Evolutionary conservation across 2,888 invertebrate species (phyloP).

Genomic region (Doris montereyensis): DNA sequence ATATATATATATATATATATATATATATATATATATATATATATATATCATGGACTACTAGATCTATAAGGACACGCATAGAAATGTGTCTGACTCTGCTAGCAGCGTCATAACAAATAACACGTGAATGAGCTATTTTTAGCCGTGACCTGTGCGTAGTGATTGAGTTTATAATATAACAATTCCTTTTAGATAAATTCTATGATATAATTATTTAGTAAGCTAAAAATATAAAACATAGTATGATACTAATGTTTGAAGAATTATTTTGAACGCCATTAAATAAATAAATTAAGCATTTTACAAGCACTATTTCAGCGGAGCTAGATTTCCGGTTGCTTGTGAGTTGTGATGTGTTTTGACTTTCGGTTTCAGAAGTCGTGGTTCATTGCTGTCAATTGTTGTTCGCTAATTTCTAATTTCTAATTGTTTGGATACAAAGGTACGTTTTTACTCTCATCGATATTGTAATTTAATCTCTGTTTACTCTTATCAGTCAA

Average conservation of each 20-base stretch:
- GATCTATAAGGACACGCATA: too few species aligned
- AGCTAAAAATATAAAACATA: too few species aligned
- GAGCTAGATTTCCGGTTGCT: neutral
- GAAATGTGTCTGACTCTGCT: neutral
- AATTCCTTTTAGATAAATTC: neutral
- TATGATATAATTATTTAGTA: too few species aligned
- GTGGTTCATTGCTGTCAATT: neutral
- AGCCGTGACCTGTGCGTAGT: neutral
- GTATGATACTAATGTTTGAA: too few species aligned
- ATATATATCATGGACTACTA: too few species aligned
- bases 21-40: too few species aligned
- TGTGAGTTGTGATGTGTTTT: neutral
- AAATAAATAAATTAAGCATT: too few species aligned
- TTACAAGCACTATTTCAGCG: too few species aligned
- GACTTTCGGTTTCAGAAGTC: too few species aligned
- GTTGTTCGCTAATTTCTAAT: neutral
- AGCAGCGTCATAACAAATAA: neutral
- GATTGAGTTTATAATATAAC: neutral
- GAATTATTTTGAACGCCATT: too few species aligned
- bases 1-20: neutral
- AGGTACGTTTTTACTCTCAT: neutral
- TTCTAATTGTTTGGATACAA: neutral
- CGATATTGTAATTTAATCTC: neutral
- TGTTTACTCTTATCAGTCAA: neutral
- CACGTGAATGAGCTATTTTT: neutral